Conservation (phyloP, 2,888 invertebrate species). For the Meteorus colon region DNA sequence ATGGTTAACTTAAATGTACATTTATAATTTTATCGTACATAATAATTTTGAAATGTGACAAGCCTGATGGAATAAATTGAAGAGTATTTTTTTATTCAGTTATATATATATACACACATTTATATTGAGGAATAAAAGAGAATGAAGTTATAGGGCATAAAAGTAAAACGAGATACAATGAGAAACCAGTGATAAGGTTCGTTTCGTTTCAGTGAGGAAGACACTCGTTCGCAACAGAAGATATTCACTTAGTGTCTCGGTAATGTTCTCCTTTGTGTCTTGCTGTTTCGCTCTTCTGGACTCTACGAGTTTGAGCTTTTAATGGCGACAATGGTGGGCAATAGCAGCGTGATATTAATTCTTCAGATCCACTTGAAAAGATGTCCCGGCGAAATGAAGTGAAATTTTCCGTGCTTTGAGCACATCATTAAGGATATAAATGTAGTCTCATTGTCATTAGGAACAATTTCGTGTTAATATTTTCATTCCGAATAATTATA, state of each 20-base stretch:
- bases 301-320: neutral
- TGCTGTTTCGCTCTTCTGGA: constrained; percentile 13
- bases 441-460: constrained; percentile 10
- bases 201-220: constrained; percentile 27
- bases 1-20: constrained; percentile 7
- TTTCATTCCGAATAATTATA: neutral
- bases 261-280: constrained; percentile 41
- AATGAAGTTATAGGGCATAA: neutral
- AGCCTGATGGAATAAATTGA: constrained; percentile 1
- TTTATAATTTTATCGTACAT: constrained; percentile 5
- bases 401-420: constrained; percentile 9
- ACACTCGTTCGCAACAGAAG: constrained; percentile 15
- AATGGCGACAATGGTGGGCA: constrained; percentile 25
- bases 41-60: constrained; percentile 9
- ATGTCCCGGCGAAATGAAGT: constrained; percentile 5
- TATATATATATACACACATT: neutral
- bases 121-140: constrained; percentile 20
- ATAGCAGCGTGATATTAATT: constrained; percentile 29
- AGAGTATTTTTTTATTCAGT: neutral
- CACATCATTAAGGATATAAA: constrained; percentile 17
- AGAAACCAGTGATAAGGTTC: constrained; percentile 31
- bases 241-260: neutral
- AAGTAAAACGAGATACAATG: constrained; percentile 18
- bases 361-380: constrained; percentile 11
- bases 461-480: neutral